Evolutionary conservation across 1,140 invertebrate species (phyloP), one percentile per base, ranked within the genome.

Genomic region (Zaprionus capensis): DNA sequence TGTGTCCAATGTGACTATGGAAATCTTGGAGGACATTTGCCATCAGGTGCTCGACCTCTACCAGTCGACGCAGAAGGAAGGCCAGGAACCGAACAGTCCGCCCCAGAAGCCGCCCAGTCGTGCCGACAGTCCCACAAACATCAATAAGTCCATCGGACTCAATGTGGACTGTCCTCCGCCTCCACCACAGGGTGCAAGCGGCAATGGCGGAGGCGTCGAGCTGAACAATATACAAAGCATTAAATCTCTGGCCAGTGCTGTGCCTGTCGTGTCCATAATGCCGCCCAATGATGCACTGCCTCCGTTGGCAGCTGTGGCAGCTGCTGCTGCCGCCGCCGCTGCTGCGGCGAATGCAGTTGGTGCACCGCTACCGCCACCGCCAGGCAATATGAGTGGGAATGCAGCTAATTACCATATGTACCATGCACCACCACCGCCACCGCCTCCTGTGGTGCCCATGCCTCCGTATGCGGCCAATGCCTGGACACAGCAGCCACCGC

Each of bases 11-110:
- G 96, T 99, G n/a, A 97, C 97, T 1, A 97, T 98, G 95, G 98
- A 99, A 91, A 94, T 99, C 24, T 94, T 99, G 63, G 98, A 99
- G 95, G 98, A 99, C 94, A 99, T 99, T 80, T 99, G 98, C 91
- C 98, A 99, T 94, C 98, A 99, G 94, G 95, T 95, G 7, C 92
- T 98, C 61, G 97, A 98, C 93, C 93, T 97, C 51, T 97, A 97
- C 93, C 96, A 96, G 20, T 94, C 95, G 91, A 94, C 95, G 11
- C 94, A 95, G 76, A 93, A 94, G 53, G 77, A 93, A 6, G 67
- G 63, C 2, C 91, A 92, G 28, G 91, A 94, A 26, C 93, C 94
- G 3, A 94, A 94, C 76, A 96, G 95, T 72, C 95, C 95, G 64
- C 95, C 95, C 1, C 92, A 93, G 71, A 92, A 93, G 78, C 93